Base-by-base conservation (phyloP, 2,888 invertebrate genomes). In the Lobophora halterata region DNA sequence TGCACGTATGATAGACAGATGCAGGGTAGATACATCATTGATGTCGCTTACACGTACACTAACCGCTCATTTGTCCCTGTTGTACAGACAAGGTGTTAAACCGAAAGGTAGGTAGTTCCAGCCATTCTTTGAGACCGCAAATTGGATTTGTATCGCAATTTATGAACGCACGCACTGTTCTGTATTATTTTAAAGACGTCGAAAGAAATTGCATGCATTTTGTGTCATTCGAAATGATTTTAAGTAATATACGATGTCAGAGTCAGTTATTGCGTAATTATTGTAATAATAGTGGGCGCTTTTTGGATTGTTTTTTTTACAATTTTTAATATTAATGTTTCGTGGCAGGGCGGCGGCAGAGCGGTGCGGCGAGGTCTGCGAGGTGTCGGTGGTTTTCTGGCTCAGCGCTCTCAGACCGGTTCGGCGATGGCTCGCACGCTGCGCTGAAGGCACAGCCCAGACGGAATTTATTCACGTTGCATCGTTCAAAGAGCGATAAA, bases 311-410 rank as follows among this genome's bases (percentile, higher is more conserved):
- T 68, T 71, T 76, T 71, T 74, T 74, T 60, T 58, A n/a, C n/a
- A n/a, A 70, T 71, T 75, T 79, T 73, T 73, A 85, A 81, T 80
- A 76, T 81, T 80, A 83, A 85, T 86, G 79, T 80, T 77, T 83
- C 83, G 81, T 82, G 85, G 82, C 82, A 82, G 72, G 77, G 76
- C 69, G 73, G 69, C 66, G 68, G 65, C 62, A 66, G 58, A 50
- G 55, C 53, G 57, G 62, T 58, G 65, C 63, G 68, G 60, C 53
- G 58, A 52, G 58, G 62, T 61, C 58, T 57, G 74, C 70, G 75
- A 82, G 82, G 86, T 82, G 86, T 83, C 75, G 75, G 80, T 71
- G 83, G 82, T 83, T 86, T 86, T 86, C 85, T 85, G 86, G 79
- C 71, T 76, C 79, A 81, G 77, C 78, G 86, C 80, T 66, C 70